Evolutionary conservation across 2,797 vertebrate genomes (phyloP).

Genomic region (Chrysocyon brachyurus): DNA sequence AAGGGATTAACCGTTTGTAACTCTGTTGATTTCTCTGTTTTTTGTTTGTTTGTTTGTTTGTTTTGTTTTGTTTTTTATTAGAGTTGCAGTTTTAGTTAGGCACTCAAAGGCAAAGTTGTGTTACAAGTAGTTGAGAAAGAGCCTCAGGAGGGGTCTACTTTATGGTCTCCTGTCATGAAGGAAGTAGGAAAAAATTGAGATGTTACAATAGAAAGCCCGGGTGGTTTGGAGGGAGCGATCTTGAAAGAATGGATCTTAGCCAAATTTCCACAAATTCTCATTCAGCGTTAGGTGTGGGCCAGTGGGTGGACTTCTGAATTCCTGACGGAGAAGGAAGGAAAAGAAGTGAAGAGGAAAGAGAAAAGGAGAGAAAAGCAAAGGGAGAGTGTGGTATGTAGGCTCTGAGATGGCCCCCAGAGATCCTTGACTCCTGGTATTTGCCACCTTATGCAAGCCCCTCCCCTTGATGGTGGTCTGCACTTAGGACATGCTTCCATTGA

Average conservation of each 20-base stretch:
- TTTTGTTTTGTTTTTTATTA: no score
- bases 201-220: background rate
- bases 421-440: background rate
- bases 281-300: background rate
- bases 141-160: background rate
- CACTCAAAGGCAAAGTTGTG: background rate
- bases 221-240: background rate
- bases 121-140: background rate
- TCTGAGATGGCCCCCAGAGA: background rate
- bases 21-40: background rate
- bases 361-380: background rate
- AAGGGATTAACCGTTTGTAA: background rate
- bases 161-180: background rate
- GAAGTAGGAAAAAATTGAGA: background rate
- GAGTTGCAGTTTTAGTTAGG: background rate
- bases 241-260: background rate
- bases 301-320: background rate
- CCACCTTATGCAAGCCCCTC: rapidly evolving
- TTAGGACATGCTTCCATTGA: background rate
- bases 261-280: background rate
- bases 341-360: background rate
- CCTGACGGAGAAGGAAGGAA: background rate
- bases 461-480: background rate
- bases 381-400: background rate
- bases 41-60: no score